These are phyloP conservation scores for Canis aureus DNA, from an alignment of 2,113 vertebrate species.

Conservation along the genomic window DNA sequence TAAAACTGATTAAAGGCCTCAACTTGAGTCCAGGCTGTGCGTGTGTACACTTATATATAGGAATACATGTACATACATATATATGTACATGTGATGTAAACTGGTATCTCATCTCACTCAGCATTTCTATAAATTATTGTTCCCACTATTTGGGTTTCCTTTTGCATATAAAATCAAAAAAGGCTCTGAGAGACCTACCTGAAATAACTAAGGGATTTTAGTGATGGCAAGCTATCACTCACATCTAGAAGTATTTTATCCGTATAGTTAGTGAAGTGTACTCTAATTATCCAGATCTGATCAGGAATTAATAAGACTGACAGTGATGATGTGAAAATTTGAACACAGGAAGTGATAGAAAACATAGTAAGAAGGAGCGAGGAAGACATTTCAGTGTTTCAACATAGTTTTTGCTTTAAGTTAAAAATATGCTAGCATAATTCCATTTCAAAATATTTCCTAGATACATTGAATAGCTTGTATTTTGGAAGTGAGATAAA, in stretches of 20 bases:
- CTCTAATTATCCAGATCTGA: constrained; percentile 21
- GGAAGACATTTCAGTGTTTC: constrained; percentile 20
- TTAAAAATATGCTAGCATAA: constrained; percentile 46
- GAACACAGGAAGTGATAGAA: constrained; percentile 26
- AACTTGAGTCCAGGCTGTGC: neutral
- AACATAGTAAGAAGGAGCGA: constrained; percentile 20
- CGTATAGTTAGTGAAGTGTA: neutral
- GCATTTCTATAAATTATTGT: neutral
- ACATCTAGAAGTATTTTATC: neutral
- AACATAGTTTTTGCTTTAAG: constrained; percentile 22
- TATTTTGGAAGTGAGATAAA: constrained; percentile 69
- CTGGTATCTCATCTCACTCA: neutral
- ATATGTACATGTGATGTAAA: neutral
- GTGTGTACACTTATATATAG: neutral
- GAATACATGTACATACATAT: neutral
- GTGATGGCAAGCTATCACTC: neutral
- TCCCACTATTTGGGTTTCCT: neutral
- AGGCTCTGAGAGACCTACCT: neutral
- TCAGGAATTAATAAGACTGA: neutral
- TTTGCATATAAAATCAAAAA: constrained; percentile 26
- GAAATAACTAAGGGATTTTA: constrained; percentile 24
- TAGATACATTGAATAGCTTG: constrained; percentile 44
- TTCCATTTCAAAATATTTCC: constrained; percentile 61
- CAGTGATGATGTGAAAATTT: neutral
- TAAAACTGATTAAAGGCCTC: neutral